Conservation (phyloP, 2,113 vertebrate genomes). For the Protobothrops mucrosquamatus region DNA sequence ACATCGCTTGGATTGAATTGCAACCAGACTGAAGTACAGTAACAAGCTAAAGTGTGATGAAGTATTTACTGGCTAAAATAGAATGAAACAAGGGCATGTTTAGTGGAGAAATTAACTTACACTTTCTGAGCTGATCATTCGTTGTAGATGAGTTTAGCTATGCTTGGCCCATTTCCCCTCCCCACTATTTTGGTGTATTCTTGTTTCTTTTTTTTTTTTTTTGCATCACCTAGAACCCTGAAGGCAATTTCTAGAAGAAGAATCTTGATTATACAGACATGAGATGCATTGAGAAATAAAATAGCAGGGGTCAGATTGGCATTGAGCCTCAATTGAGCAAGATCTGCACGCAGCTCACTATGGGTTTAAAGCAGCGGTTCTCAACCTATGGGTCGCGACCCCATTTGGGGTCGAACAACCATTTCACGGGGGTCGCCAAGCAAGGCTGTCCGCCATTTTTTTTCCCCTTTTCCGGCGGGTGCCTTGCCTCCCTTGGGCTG, state of each 20-base stretch:
- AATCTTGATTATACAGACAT: neutral
- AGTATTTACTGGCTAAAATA: neutral
- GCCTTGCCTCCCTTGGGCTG: no score
- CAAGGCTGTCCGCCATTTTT: no score
- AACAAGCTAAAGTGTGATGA: neutral
- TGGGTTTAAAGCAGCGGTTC: neutral
- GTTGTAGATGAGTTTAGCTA: no score
- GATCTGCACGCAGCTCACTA: neutral
- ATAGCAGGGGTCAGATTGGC: neutral
- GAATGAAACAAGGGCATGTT: neutral
- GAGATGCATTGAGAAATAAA: neutral
- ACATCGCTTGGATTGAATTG: neutral
- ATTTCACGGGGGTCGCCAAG: no score
- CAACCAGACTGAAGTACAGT: neutral
- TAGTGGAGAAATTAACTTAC: neutral
- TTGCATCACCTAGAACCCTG: neutral
- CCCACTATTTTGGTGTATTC: neutral
- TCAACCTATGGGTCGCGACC: no score
- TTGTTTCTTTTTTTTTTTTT: neutral
- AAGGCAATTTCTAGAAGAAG: neutral
- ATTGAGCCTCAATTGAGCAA: neutral
- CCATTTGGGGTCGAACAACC: no score
- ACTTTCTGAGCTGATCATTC: no score
- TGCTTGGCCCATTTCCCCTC: neutral
- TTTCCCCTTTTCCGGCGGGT: no score